phyloP scores from a whole-genome alignment of 2,888 invertebrate genomes.

The Phortica magna region DNA sequence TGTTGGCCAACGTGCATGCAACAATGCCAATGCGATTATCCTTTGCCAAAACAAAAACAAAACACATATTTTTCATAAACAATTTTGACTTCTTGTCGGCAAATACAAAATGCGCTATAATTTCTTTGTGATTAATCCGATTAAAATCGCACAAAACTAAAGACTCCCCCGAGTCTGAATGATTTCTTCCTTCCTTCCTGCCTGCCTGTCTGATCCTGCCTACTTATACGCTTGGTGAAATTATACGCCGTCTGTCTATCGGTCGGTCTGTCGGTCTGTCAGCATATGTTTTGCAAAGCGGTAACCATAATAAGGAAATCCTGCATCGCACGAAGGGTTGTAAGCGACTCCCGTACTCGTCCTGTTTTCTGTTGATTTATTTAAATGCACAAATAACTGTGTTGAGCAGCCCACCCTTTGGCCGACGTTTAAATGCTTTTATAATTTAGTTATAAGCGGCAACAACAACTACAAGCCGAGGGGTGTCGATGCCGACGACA shows the following conservation, averaged over 20 bases:
- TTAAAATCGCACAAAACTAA: constrained; percentile 52
- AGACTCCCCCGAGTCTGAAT: not conserved
- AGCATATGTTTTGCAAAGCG: constrained; percentile 63
- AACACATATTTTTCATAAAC: constrained; percentile 42
- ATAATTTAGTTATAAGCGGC: constrained; percentile 69
- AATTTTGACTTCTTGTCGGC: constrained; percentile 65
- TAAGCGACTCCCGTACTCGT: not conserved
- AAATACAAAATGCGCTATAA: constrained; percentile 64
- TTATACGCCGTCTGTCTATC: constrained; percentile 39
- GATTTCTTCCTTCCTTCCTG: constrained; percentile 14
- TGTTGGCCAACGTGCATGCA: constrained; percentile 13
- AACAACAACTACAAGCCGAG: constrained; percentile 38
- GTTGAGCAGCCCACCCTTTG: constrained; percentile 34
- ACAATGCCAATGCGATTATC: constrained; percentile 29
- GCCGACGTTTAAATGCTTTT: constrained; percentile 64
- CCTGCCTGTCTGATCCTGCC: too few species aligned
- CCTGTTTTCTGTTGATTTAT: constrained; percentile 54
- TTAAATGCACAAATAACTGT: constrained; percentile 47
- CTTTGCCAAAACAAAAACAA: constrained; percentile 1
- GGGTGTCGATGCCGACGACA: constrained; percentile 44
- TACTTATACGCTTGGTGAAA: not conserved
- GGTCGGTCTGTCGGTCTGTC: constrained; percentile 58
- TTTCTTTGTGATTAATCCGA: constrained; percentile 67
- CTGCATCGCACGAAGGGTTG: constrained; percentile 1
- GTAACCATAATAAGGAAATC: constrained; percentile 58